Percentiles rank a stretch among this genome's conserved stretches.
phyloP scores from a whole-genome alignment of 1,140 invertebrate species.

The Parasteatoda tepidariorum region DNA sequence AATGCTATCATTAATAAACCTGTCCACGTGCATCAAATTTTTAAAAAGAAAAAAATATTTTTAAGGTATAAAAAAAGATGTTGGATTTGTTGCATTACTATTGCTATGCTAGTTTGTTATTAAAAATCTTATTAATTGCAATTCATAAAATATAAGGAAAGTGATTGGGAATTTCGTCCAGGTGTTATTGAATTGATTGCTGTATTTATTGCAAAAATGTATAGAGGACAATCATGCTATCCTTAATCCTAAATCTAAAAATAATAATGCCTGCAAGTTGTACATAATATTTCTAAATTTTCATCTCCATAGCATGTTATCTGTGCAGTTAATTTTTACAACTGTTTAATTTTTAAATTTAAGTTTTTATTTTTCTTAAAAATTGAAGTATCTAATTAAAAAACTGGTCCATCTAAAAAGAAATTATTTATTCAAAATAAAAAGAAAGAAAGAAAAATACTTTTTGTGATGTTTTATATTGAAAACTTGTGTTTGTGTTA shows the following conservation, averaged over 20 bases:
- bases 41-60: background rate
- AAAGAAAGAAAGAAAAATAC: no score
- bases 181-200: background rate
- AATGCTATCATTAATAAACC: background rate
- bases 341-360: no score
- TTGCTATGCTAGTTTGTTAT: background rate
- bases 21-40: background rate
- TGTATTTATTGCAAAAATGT: background rate
- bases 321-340: conserved; percentile 36
- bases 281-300: background rate
- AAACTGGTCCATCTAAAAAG: no score
- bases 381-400: no score
- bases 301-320: background rate
- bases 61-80: no score
- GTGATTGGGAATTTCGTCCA: background rate
- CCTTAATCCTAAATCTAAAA: background rate
- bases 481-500: no score
- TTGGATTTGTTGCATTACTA: background rate
- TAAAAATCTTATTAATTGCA: background rate
- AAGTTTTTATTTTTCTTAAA: no score
- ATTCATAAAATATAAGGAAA: no score
- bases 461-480: no score
- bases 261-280: background rate
- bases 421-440: no score
- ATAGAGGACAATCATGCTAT: background rate